A percentile compares a stretch with the other conserved stretches of the same genome.
Evolutionary conservation across 2,888 invertebrate genomes (phyloP).

Genomic region (Rhogogaster chlorosoma): DNA sequence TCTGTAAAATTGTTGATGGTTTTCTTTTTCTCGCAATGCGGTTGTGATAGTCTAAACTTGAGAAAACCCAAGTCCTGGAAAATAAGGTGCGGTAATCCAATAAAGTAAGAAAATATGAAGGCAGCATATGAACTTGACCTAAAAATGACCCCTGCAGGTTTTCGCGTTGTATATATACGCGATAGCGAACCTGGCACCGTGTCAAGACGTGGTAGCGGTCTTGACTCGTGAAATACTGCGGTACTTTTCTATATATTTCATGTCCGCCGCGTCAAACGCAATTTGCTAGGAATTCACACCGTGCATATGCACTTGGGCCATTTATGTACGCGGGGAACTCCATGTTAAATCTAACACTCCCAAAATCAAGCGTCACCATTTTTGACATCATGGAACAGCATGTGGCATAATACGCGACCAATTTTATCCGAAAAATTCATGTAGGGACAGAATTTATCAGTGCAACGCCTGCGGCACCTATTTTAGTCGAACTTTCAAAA

Average conservation of each 20-base stretch:
- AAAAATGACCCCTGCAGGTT: constrained; percentile 44
- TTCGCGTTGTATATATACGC: constrained; percentile 16
- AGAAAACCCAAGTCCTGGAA: background rate
- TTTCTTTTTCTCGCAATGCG: too few species aligned
- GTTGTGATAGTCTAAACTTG: too few species aligned
- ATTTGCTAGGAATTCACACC: background rate
- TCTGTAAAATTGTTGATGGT: background rate
- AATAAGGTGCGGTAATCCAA: background rate
- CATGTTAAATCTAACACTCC: background rate
- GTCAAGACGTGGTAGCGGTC: constrained; percentile 66
- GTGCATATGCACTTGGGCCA: background rate
- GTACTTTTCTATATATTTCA: constrained; percentile 60
- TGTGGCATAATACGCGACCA: too few species aligned
- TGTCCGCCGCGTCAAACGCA: constrained; percentile 49
- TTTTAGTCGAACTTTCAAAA: too few species aligned
- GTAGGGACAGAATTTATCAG: too few species aligned
- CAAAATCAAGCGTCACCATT: background rate
- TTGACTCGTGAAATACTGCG: constrained; percentile 67
- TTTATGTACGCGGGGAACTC: background rate
- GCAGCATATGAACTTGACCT: constrained; percentile 23
- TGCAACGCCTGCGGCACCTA: too few species aligned
- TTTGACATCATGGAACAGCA: background rate
- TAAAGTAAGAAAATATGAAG: background rate
- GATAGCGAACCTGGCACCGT: constrained; percentile 64
- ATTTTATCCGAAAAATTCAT: too few species aligned